phyloP scores from a whole-genome alignment of 2,888 invertebrate species.

The Drosophila parthenogenetica region DNA sequence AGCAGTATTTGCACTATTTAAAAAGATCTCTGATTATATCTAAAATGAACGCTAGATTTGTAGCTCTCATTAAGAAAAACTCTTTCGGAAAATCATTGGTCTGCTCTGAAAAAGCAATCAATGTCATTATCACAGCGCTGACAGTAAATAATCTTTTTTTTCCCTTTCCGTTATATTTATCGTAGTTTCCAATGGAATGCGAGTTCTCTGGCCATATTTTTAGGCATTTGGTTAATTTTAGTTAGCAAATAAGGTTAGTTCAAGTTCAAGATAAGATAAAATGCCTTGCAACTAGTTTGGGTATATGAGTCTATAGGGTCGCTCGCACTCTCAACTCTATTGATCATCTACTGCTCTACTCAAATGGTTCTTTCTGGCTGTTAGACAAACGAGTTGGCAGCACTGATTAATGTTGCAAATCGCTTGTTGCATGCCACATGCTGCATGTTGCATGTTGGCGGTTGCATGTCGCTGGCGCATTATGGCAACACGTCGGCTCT shows the following conservation, averaged over 20 bases:
- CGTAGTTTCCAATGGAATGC: constrained; percentile 11
- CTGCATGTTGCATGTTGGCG: constrained; percentile 42
- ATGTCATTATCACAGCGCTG: no score
- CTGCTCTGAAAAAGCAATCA: no score
- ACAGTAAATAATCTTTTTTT: not conserved
- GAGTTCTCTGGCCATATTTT: constrained; percentile 8
- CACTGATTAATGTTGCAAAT: constrained; percentile 54
- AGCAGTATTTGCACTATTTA: no score
- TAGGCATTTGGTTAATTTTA: constrained; percentile 16
- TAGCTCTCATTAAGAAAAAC: no score
- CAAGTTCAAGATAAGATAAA: constrained; percentile 46
- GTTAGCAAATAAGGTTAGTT: constrained; percentile 17
- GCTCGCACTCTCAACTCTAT: not conserved
- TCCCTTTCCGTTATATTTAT: constrained; percentile 17
- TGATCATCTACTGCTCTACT: not conserved
- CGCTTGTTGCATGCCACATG: constrained; percentile 43
- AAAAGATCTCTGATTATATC: no score
- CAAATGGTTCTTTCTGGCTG: constrained; percentile 2
- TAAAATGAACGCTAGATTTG: no score
- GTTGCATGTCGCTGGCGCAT: constrained; percentile 58
- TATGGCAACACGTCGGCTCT: constrained; percentile 64
- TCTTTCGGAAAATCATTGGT: no score
- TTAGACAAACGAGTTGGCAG: constrained; percentile 31
- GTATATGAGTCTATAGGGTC: not conserved
- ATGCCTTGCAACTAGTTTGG: not conserved